Evolutionary conservation across 2,797 vertebrate genomes (phyloP).

Genomic region (Gymnopithys bicolor): DNA sequence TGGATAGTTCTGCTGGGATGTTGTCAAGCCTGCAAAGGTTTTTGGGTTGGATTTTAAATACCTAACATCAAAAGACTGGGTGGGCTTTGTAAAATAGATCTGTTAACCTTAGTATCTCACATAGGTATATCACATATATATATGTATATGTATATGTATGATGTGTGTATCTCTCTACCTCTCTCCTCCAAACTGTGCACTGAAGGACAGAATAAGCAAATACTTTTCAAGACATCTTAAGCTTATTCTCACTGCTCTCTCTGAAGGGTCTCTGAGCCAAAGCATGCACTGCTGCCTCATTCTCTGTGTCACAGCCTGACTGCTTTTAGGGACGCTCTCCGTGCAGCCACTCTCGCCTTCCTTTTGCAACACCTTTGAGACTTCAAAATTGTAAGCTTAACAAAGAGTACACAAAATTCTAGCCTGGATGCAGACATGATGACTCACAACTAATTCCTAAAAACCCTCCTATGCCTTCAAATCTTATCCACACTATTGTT

Average conservation of each 20-base stretch:
- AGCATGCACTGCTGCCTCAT: neutral
- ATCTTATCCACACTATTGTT: neutral
- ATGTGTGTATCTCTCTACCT: neutral
- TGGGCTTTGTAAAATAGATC: neutral
- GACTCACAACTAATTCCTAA: neutral
- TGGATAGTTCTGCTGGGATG: neutral
- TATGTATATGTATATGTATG: too few relatives aligned
- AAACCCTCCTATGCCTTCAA: neutral
- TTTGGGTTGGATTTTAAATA: neutral
- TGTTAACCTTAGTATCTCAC: neutral
- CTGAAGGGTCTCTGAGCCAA: neutral
- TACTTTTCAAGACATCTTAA: neutral
- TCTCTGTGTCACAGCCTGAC: neutral
- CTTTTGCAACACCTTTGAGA: neutral
- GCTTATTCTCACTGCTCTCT: neutral
- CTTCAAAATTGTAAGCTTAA: neutral
- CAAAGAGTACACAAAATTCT: neutral
- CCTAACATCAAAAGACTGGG: neutral
- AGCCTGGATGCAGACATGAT: neutral
- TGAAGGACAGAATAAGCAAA: neutral
- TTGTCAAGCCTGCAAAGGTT: neutral
- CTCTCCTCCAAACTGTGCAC: neutral
- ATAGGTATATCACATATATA: neutral
- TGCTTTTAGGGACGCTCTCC: neutral
- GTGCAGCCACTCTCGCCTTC: fast-evolving